These are phyloP conservation scores for Tanypteryx hageni DNA, from an alignment of 2,888 invertebrate genomes.

Conservation along the genomic window DNA sequence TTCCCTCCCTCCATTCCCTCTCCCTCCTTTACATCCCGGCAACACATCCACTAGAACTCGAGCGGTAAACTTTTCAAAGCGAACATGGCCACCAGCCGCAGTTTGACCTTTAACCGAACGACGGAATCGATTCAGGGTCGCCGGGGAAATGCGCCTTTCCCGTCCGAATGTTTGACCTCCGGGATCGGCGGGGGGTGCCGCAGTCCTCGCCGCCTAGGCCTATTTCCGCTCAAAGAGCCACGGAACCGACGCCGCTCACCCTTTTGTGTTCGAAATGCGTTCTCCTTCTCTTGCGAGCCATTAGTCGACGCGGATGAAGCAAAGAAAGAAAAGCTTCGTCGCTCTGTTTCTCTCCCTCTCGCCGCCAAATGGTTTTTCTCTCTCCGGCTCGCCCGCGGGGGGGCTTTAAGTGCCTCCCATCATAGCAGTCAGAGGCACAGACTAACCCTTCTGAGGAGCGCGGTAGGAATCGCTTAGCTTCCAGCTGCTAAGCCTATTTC, in stretches of 20 bases:
- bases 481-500: too few species aligned
- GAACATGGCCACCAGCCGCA: conserved; percentile 7
- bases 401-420: too few species aligned
- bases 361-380: too few species aligned
- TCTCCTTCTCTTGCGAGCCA: too few species aligned
- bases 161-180: not conserved
- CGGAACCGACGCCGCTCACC: not conserved
- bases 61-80: not conserved
- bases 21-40: not conserved
- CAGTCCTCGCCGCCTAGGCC: not conserved
- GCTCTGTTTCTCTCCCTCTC: too few species aligned
- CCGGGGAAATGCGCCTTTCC: not conserved
- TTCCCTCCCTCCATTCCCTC: too few species aligned
- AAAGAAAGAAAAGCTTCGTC: too few species aligned
- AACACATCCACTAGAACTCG: not conserved
- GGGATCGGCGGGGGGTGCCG: not conserved
- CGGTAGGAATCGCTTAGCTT: too few species aligned
- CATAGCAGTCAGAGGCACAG: too few species aligned
- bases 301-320: too few species aligned
- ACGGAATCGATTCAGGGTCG: conserved; percentile 59
- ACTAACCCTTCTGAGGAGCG: too few species aligned
- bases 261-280: not conserved
- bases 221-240: not conserved
- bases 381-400: too few species aligned
- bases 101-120: conserved; percentile 47